Evolutionary conservation across 2,888 invertebrate species (phyloP), one percentile per base, ranked within the genome.

Genomic region (Ditula angustiorana): DNA sequence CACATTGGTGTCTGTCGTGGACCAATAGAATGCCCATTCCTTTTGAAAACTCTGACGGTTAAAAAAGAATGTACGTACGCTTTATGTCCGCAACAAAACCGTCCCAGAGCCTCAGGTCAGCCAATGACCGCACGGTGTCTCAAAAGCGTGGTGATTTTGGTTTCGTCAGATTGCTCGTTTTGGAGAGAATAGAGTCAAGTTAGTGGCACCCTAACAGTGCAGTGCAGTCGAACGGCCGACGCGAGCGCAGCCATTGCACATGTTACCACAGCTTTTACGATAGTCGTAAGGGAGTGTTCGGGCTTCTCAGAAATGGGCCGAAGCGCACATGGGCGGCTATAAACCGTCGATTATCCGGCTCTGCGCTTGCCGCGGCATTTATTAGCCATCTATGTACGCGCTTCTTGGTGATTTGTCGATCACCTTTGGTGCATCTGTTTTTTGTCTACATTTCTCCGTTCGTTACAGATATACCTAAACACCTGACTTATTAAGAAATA

Each of bases 201-300:
- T 19, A 3, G 41, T 19, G 5, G 19, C 3, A 7, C 26, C 26
- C 41, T 41, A 41, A 33, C 13, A 28, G 16, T 47, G 52, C 13
- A 28, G 16, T 47, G 50, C 33, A 44, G 46, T 33, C 16, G 56
- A 47, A 35, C 61, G 68, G 56, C 71, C 74, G 69, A 70, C 71
- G 79, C 79, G 76, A 74, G 74, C 79, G 71, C 77, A 74, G 75
- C 74, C 80, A 78, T 73, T 84, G 87, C 91, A 91, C 88, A 90
- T 90, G 91, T 90, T 88, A 91, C 91, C 91, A 75, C 91, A 91
- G 77, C 75, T 89, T 91, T 91, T 90, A 92, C 82, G 84, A 78
- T 74, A 83, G 83, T 84, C 86, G 81, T 86, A 86, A 88, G 90
- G 87, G 85, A 86, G 79, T 78, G 79, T 72, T 80, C 77, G 72